A percentile compares a stretch with the other conserved stretches of the same genome.
phyloP scores from a whole-genome alignment of 1,140 invertebrate species.

The Wiebesia pumilae region DNA sequence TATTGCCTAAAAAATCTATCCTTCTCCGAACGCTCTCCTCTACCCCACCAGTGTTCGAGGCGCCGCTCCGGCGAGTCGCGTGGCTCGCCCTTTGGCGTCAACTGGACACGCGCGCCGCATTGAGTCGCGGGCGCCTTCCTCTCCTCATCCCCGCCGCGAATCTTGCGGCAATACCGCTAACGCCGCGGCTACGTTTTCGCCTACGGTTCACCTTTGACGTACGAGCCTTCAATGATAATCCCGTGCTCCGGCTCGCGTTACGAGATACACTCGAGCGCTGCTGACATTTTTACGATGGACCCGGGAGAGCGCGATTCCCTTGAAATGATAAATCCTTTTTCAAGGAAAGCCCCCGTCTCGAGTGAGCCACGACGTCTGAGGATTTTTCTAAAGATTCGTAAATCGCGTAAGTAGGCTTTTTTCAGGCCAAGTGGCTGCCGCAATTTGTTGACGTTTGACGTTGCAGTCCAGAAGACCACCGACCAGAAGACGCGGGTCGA shows the following conservation, averaged over 20 bases:
- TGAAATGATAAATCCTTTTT: not conserved
- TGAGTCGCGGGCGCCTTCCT: too few species aligned
- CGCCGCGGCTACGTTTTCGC: not conserved
- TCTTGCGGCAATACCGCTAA: not conserved
- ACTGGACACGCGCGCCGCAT: constrained; percentile 8
- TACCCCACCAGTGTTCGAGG: constrained; percentile 7
- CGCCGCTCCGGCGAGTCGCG: constrained; percentile 49
- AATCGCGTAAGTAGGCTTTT: too few species aligned
- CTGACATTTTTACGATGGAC: too few species aligned
- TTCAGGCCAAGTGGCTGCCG: too few species aligned
- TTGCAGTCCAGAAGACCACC: too few species aligned
- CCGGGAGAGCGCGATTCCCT: too few species aligned
- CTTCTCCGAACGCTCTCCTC: constrained; percentile 37
- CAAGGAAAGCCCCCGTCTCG: not conserved
- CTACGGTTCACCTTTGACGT: not conserved
- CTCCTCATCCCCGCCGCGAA: not conserved
- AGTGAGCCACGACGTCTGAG: too few species aligned
- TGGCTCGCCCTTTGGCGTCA: constrained; percentile 57
- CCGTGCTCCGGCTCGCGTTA: not conserved
- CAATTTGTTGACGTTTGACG: too few species aligned
- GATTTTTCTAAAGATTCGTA: too few species aligned
- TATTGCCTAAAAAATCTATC: constrained; percentile 59
- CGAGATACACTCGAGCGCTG: too few species aligned
- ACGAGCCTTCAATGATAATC: not conserved
- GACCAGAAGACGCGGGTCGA: too few species aligned